Evolutionary conservation across 2,113 vertebrate genomes (phyloP).

Genomic region (Pachycephala philippinensis): DNA sequence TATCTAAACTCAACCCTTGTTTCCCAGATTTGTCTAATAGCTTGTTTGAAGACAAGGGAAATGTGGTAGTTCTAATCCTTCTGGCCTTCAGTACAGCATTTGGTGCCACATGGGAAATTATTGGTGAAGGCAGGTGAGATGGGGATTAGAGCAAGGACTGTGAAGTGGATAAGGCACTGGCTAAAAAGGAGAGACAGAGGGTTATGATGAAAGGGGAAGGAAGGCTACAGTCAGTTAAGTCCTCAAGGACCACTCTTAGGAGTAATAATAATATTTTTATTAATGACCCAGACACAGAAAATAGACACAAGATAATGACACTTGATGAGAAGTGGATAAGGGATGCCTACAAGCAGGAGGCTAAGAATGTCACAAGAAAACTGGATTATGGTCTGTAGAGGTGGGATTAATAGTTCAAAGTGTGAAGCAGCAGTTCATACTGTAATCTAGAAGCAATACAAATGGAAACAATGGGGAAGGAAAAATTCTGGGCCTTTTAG

Average conservation of each 20-base stretch:
- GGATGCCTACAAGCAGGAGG: background rate
- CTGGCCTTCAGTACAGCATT: background rate
- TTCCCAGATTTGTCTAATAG: slow-evolving; percentile 13
- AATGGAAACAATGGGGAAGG: background rate
- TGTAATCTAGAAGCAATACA: background rate
- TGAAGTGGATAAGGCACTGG: background rate
- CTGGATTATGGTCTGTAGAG: background rate
- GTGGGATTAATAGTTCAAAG: background rate
- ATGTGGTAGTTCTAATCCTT: background rate
- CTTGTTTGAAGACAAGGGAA: background rate
- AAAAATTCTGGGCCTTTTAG: background rate
- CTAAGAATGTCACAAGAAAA: background rate
- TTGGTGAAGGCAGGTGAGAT: background rate
- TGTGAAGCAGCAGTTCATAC: background rate
- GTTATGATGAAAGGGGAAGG: background rate
- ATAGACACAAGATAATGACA: background rate
- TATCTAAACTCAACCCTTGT: background rate
- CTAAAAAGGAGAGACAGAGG: background rate
- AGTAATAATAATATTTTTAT: background rate
- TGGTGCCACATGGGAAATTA: slow-evolving; percentile 13
- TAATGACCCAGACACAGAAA: background rate
- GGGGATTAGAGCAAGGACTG: background rate
- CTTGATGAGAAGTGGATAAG: background rate
- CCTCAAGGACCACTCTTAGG: background rate
- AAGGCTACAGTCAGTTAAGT: background rate